phyloP scores from a whole-genome alignment of 2,797 vertebrate species.

The Ispidina picta region DNA sequence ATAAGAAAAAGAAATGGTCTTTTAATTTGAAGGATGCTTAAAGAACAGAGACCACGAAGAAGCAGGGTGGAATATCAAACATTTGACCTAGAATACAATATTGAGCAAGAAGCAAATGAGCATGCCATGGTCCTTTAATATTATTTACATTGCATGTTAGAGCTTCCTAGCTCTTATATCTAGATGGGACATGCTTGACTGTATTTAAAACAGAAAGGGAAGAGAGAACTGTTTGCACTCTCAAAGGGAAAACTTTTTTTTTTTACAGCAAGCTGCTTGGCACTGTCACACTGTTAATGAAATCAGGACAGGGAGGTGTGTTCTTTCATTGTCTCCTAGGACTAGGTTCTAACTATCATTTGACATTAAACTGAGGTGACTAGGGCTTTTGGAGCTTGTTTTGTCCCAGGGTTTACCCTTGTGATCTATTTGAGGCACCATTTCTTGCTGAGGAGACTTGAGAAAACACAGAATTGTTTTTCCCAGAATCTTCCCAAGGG shows the following conservation, averaged over 20 bases:
- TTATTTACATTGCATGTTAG: not conserved
- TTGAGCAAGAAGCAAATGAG: not conserved
- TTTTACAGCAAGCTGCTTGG: not conserved
- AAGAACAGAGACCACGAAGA: slow-evolving; percentile 9
- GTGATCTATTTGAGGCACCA: not conserved
- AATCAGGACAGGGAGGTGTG: not conserved
- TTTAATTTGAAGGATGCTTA: slow-evolving; percentile 1
- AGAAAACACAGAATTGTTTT: not conserved
- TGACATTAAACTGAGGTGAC: not conserved
- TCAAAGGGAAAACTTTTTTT: not conserved
- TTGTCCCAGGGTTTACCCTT: not conserved
- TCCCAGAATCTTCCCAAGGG: not conserved
- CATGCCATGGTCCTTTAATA: not conserved
- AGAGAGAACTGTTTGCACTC: not conserved
- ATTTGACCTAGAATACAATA: not conserved
- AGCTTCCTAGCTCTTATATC: not conserved
- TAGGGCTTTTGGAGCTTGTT: not conserved
- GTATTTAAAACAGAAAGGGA: not conserved
- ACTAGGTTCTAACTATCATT: not conserved
- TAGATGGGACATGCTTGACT: not conserved
- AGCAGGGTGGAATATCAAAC: not conserved
- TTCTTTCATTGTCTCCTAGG: not conserved
- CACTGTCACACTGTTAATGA: not conserved
- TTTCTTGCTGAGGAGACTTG: not conserved
- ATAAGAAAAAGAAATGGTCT: not conserved